Evolutionary conservation across 1,140 invertebrate species (phyloP).

Genomic region (Sinonovacula constricta): DNA sequence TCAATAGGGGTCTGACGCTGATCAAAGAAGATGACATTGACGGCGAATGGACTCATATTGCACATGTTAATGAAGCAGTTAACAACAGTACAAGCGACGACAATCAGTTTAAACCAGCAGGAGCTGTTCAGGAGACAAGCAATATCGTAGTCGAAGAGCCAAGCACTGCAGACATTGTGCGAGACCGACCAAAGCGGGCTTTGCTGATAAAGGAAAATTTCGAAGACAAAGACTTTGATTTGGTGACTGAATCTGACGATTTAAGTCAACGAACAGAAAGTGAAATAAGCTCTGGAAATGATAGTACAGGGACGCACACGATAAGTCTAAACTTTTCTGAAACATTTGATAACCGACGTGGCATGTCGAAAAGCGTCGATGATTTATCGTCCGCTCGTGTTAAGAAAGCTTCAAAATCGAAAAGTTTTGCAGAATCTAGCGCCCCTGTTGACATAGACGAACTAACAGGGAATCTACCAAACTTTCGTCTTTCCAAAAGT

Average conservation of each 20-base stretch:
- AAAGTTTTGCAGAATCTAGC: neutral
- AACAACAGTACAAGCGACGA: no score
- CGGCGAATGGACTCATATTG: neutral
- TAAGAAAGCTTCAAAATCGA: neutral
- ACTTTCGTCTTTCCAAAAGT: neutral
- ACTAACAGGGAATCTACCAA: neutral
- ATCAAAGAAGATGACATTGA: slow-evolving; percentile 1
- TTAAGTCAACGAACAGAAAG: slow-evolving; percentile 38
- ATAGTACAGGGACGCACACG: slow-evolving; percentile 42
- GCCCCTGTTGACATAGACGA: neutral
- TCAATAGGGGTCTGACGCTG: neutral
- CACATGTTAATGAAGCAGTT: neutral
- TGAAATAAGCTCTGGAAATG: slow-evolving; percentile 44
- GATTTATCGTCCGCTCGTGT: neutral
- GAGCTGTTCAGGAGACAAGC: neutral
- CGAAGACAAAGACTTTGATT: slow-evolving; percentile 35
- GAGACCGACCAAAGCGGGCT: slow-evolving; percentile 32
- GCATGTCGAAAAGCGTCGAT: neutral
- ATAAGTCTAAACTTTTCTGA: slow-evolving; percentile 35
- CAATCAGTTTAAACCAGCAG: no score
- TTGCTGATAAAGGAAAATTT: slow-evolving; percentile 25
- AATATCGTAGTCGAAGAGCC: neutral
- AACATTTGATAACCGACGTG: slow-evolving; percentile 16
- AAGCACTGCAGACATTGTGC: neutral
- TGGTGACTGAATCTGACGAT: slow-evolving; percentile 42